These are phyloP conservation scores for Stigmatopora nigra DNA, from an alignment of 2,113 vertebrate species.

Conservation along the genomic window DNA sequence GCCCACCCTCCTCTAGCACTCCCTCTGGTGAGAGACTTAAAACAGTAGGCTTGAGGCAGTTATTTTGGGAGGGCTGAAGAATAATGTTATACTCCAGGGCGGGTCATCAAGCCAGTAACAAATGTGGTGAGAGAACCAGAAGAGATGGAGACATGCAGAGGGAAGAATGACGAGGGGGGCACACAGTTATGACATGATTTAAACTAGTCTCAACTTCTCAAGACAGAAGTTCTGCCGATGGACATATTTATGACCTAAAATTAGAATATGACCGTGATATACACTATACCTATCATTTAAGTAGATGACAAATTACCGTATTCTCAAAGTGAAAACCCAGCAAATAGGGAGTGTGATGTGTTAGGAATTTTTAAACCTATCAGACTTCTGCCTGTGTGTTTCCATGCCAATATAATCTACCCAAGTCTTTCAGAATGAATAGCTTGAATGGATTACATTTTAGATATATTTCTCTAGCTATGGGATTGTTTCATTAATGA, in stretches of 20 bases:
- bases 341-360: no score
- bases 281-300: background rate
- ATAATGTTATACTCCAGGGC: conserved; percentile 71
- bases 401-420: background rate
- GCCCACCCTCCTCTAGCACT: conserved; percentile 37
- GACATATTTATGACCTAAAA: conserved; percentile 42
- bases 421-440: background rate
- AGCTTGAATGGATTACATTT: background rate
- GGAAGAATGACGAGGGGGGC: conserved; percentile 61
- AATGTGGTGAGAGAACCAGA: conserved; percentile 64
- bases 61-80: conserved; percentile 70
- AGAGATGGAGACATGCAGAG: conserved; percentile 71
- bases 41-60: conserved; percentile 72
- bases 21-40: conserved; percentile 69
- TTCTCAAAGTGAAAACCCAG: background rate
- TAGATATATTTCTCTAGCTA: no score
- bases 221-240: conserved; percentile 44
- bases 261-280: background rate
- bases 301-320: background rate
- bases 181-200: conserved; percentile 71
- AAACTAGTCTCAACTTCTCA: conserved; percentile 35
- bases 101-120: conserved; percentile 75
- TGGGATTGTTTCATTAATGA: no score
- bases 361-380: background rate
- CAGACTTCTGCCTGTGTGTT: background rate